Base-by-base conservation (phyloP, 1,140 invertebrate species). In the Luehdorfia chinensis region DNA sequence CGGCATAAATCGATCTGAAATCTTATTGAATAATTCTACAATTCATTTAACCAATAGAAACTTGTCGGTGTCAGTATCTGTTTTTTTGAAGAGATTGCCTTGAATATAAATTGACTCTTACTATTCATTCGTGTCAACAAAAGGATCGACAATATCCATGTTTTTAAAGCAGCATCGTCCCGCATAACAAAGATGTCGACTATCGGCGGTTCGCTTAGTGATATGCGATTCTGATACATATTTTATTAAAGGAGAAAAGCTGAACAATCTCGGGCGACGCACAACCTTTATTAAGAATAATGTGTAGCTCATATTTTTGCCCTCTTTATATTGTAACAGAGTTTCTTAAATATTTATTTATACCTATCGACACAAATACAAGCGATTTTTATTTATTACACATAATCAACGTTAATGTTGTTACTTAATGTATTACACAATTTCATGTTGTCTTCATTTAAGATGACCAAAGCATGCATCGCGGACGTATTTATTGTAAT, bases 11-110 rank as follows among this genome's bases (percentile, higher is more conserved):
- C 2, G 2, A n/a, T 36, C 11, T 16, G 9, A 36, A 36, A 36
- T 23, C 1, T 23, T 9, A 13, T 37, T 23, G 16, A 12, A 37
- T 37, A 37, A 37, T 37, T 9, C 21, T 9, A 37, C 16, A 37
- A 23, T 37, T 37, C 18, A 23, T 37, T 37, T 37, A 37, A n/a
- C n/a, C n/a, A n/a, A n/a, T n/a, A n/a, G n/a, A n/a, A n/a, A n/a
- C n/a, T n/a, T n/a, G n/a, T n/a, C n/a, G n/a, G n/a, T n/a, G n/a
- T n/a, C n/a, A n/a, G n/a, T n/a, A n/a, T n/a, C n/a, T n/a, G n/a
- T n/a, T n/a, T n/a, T n/a, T n/a, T n/a, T n/a, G n/a, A n/a, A n/a
- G n/a, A n/a, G n/a, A n/a, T n/a, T n/a, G 32, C 8, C 12, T 9
- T 33, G 32, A 33, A 33, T 33, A 33, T 18, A 33, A 33, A 33